Percentiles rank a stretch among this genome's conserved stretches.
phyloP scores from a whole-genome alignment of 2,888 invertebrate genomes.

The Limenitis camilla region DNA sequence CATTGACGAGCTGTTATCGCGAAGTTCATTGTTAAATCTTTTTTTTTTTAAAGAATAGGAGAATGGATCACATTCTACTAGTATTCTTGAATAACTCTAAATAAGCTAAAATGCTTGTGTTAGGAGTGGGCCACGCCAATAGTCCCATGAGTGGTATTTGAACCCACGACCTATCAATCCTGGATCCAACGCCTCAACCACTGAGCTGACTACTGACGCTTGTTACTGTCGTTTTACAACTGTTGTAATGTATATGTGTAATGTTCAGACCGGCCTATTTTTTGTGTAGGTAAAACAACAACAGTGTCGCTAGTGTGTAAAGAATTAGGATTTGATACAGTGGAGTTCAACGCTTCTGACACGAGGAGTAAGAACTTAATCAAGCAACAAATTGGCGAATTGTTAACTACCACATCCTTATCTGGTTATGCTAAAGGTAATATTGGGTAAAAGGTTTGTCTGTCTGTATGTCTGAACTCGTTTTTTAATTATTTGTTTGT shows the following conservation, averaged over 20 bases:
- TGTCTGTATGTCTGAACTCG: neutral
- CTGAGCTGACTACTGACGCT: too few species aligned
- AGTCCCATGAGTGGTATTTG: too few species aligned
- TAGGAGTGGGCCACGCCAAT: too few species aligned
- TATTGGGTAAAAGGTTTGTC: neutral
- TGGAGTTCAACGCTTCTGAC: conserved; percentile 98
- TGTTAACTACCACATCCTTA: conserved; percentile 84
- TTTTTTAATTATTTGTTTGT: neutral
- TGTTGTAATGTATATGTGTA: neutral
- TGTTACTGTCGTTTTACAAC: neutral
- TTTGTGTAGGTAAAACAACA: conserved; percentile 83
- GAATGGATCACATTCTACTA: too few species aligned
- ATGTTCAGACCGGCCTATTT: neutral
- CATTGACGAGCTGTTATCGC: too few species aligned
- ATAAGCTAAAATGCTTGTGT: too few species aligned
- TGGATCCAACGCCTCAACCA: too few species aligned
- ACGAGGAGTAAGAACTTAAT: conserved; percentile 92
- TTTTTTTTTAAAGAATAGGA: too few species aligned
- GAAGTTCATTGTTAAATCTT: too few species aligned
- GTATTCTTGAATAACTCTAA: too few species aligned
- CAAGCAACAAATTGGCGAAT: conserved; percentile 86
- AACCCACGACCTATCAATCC: too few species aligned
- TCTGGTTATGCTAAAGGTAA: conserved; percentile 80
- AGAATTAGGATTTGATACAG: conserved; percentile 89
- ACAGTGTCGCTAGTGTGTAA: conserved; percentile 91